Conservation (phyloP, 2,888 invertebrate species). For the Gymnoscelis rufifasciata region DNA sequence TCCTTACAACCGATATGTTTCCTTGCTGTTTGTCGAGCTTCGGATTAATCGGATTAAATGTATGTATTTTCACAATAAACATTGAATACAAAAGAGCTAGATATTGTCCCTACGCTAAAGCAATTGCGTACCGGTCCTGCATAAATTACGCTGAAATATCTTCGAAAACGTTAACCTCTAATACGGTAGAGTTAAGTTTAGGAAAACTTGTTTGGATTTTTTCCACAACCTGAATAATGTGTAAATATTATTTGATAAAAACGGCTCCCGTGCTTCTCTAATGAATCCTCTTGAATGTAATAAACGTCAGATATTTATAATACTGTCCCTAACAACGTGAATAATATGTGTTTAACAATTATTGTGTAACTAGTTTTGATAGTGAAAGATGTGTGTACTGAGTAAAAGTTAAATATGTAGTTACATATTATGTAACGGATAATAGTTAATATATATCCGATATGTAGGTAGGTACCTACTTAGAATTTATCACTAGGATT, state of each 20-base stretch:
- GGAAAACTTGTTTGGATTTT: constrained; percentile 24
- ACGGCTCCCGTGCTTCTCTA: too few relatives aligned
- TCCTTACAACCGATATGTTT: constrained; percentile 18
- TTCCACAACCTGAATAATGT: constrained; percentile 13
- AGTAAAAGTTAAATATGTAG: too few relatives aligned
- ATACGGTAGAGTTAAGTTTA: constrained; percentile 18
- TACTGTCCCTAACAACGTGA: too few relatives aligned
- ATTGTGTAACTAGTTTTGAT: too few relatives aligned
- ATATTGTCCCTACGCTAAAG: constrained; percentile 27
- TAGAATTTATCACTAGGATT: too few relatives aligned
- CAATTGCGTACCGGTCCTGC: constrained; percentile 30
- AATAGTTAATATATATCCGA: too few relatives aligned
- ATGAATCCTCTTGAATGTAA: background rate
- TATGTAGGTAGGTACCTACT: too few relatives aligned
- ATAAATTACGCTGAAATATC: constrained; percentile 29
- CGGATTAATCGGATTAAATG: too few relatives aligned
- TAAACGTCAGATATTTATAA: too few relatives aligned
- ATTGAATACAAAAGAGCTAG: constrained; percentile 32
- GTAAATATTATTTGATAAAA: constrained; percentile 11
- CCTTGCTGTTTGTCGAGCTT: constrained; percentile 25
- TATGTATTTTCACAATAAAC: constrained; percentile 34
- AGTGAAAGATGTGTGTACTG: too few relatives aligned
- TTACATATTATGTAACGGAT: too few relatives aligned
- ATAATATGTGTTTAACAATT: too few relatives aligned
- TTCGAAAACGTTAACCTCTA: constrained; percentile 26